Conservation (phyloP, 2,113 vertebrate species). For the Hoplias malabaricus region DNA sequence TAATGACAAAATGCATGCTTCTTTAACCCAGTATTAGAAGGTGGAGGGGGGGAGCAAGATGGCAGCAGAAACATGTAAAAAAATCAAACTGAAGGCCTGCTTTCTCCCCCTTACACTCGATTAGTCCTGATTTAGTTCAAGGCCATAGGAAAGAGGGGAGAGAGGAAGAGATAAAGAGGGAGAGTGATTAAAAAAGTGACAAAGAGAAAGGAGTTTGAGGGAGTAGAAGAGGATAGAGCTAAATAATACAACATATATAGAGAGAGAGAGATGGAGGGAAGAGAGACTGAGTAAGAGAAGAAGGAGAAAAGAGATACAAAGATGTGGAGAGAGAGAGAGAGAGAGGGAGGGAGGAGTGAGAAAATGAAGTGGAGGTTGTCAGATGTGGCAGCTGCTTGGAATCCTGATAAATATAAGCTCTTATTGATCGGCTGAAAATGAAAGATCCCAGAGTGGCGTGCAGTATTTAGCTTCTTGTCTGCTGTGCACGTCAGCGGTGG, state of each 20-base stretch:
- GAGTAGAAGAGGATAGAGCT: too few species aligned
- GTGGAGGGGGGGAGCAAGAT: slow-evolving; percentile 64
- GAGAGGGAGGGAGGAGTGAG: slow-evolving; percentile 74
- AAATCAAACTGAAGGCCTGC: slow-evolving; percentile 75
- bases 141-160: slow-evolving; percentile 53
- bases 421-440: slow-evolving; percentile 99
- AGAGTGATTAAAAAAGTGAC: too few species aligned
- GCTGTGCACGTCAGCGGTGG: slow-evolving; percentile 86
- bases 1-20: slow-evolving; percentile 88
- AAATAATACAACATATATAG: too few species aligned
- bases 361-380: slow-evolving; percentile 98
- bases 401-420: slow-evolving; percentile 99
- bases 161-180: slow-evolving; percentile 50
- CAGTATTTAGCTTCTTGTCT: slow-evolving; percentile 99
- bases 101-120: slow-evolving; percentile 75
- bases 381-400: slow-evolving; percentile 97
- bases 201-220: too few species aligned
- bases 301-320: not conserved
- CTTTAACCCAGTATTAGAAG: slow-evolving; percentile 82
- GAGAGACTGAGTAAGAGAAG: not conserved
- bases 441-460: slow-evolving; percentile 95
- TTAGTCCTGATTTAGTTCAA: slow-evolving; percentile 81
- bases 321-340: not conserved
- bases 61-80: slow-evolving; percentile 18
- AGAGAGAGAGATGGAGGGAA: too few species aligned